Conservation (phyloP, 2,797 vertebrate species). For the Microhierax caerulescens region DNA sequence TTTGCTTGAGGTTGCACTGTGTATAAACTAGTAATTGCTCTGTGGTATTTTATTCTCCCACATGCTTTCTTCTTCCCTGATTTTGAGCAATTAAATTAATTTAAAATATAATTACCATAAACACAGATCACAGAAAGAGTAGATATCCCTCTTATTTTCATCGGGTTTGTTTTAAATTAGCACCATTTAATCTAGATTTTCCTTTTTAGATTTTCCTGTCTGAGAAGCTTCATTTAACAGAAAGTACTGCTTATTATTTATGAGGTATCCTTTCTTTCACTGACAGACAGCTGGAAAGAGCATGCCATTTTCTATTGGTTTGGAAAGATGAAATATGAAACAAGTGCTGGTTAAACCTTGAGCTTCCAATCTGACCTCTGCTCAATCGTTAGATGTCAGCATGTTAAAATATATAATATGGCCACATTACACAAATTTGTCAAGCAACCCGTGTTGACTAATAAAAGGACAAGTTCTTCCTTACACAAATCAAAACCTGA, state of each 20-base stretch:
- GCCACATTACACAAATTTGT: slow-evolving; percentile 13
- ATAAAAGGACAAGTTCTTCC: slow-evolving; percentile 25
- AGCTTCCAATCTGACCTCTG: slow-evolving; percentile 24
- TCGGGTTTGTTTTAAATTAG: not conserved
- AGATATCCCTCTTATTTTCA: not conserved
- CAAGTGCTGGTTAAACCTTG: slow-evolving; percentile 44
- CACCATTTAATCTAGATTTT: not conserved
- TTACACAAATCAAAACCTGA: slow-evolving; percentile 49
- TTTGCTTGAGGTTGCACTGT: not conserved
- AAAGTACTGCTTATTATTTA: not conserved
- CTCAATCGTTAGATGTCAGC: not conserved
- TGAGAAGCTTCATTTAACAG: not conserved
- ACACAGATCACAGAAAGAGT: not conserved
- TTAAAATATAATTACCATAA: not conserved
- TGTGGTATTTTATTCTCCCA: not conserved
- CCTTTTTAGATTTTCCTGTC: not conserved
- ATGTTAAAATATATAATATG: slow-evolving; percentile 26
- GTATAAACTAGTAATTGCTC: not conserved
- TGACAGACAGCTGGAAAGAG: not conserved
- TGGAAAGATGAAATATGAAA: slow-evolving; percentile 53
- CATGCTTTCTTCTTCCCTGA: not conserved
- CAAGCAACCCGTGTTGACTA: not conserved
- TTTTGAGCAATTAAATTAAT: not conserved
- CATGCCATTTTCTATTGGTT: not conserved
- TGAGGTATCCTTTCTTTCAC: not conserved